phyloP scores from a whole-genome alignment of 2,113 vertebrate genomes.

The Galemys pyrenaicus region DNA sequence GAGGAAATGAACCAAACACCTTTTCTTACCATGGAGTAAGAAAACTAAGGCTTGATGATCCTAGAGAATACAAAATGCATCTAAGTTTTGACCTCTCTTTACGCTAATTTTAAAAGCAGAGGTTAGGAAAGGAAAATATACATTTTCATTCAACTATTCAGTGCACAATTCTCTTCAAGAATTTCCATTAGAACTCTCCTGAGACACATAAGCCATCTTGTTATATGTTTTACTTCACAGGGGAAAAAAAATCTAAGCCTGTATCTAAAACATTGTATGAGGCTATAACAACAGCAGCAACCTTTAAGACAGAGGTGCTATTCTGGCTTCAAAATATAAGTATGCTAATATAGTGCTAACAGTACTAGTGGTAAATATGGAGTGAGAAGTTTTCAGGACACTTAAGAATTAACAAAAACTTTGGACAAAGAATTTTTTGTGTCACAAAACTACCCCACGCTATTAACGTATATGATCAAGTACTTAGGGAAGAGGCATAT shows the following conservation, averaged over 20 bases:
- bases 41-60: background rate
- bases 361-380: background rate
- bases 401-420: background rate
- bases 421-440: background rate
- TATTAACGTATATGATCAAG: background rate
- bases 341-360: background rate
- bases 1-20: background rate
- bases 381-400: background rate
- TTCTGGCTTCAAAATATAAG: background rate
- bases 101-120: background rate
- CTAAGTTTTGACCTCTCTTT: background rate
- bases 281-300: background rate
- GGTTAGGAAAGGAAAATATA: background rate
- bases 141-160: background rate
- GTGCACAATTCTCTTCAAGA: background rate
- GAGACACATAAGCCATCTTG: background rate
- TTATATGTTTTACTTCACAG: background rate
- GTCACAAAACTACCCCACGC: background rate
- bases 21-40: background rate
- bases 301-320: background rate
- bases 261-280: background rate
- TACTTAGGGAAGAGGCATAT: background rate
- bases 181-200: background rate
- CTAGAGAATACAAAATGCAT: background rate
- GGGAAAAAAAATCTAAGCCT: background rate